Base-by-base conservation (phyloP, 2,113 vertebrate species). In the Phaetusa simplex region DNA sequence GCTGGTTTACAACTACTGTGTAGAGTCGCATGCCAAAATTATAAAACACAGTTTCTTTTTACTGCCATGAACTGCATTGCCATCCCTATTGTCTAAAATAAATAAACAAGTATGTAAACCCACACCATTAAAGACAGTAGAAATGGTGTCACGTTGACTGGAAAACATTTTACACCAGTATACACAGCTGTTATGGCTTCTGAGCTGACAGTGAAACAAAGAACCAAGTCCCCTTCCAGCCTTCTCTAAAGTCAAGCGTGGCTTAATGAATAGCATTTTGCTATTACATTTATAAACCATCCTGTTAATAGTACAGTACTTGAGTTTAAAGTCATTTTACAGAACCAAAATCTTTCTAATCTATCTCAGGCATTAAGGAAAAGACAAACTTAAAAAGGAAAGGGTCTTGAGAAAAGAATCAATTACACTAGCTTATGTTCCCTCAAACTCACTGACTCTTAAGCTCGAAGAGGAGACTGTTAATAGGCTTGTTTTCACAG, bases 401-500 rank as follows among this genome's bases (percentile, higher is more conserved):
- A 55, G 2, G 2, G 14, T 83, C 24, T 83, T 49, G 59, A 90
- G 59, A 66, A 90, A 83, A 65, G 21, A 94, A 71, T 94, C 42
- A 72, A 49, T 76, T 64, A 79, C 24, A 21, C 19, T 49, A 52
- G 7, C 10, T 87, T 82, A 45, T 72, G 50, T 65, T 92, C 19
- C 9, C 8, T 88, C 5, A 15, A 52, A 73, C 13, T 88, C 45
- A 70, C 40, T 58, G 34, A 77, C 38, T 90, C 56, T 59, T 74
- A 77, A 82, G 14, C 15, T 88, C 4, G 7, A 77, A 78, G 58
- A 85, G 4, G 13, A 67, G 47, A 47, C 5, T 64, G 52, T 74
- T 89, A 69, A 86, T 52, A 86, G 32, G 43, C 65, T 93, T 91
- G 40, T 70, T 95, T 95, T 83, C 76, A 70, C 49, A 95, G 64